These are phyloP conservation scores for Eupsilia transversa DNA, from an alignment of 2,888 invertebrate genomes.

Conservation along the genomic window DNA sequence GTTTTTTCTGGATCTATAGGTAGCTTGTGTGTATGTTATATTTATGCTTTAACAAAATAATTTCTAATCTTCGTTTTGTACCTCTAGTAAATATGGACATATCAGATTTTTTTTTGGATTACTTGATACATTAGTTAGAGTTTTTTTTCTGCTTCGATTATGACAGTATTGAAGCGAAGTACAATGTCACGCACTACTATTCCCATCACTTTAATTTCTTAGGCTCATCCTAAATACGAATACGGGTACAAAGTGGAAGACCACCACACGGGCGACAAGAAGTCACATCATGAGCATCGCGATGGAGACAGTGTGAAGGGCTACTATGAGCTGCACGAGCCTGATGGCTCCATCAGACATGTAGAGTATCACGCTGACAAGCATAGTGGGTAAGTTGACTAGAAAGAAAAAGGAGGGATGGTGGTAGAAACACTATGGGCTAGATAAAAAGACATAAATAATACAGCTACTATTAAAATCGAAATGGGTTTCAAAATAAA, in stretches of 20 bases:
- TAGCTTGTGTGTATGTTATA: not conserved
- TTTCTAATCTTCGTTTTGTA: not conserved
- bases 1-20: not conserved
- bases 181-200: too few relatives aligned
- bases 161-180: too few relatives aligned
- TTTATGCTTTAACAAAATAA: not conserved
- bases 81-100: not conserved
- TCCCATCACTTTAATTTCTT: not conserved
- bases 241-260: slow-evolving; percentile 78
- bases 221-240: slow-evolving; percentile 75
- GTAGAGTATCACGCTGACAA: slow-evolving; percentile 88
- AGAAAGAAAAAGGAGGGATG: not conserved
- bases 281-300: slow-evolving; percentile 84
- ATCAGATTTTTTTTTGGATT: not conserved
- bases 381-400: slow-evolving; percentile 79
- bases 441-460: not conserved
- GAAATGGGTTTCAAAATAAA: too few relatives aligned
- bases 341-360: slow-evolving; percentile 86
- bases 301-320: slow-evolving; percentile 86
- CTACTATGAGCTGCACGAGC: slow-evolving; percentile 82
- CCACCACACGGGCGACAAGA: slow-evolving; percentile 73
- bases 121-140: not conserved
- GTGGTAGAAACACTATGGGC: not conserved
- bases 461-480: not conserved
- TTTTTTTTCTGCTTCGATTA: not conserved